A percentile compares a stretch with the other conserved stretches of the same genome.
phyloP scores from a whole-genome alignment of 2,797 vertebrate species.

The Paramormyrops hopkinsi region DNA sequence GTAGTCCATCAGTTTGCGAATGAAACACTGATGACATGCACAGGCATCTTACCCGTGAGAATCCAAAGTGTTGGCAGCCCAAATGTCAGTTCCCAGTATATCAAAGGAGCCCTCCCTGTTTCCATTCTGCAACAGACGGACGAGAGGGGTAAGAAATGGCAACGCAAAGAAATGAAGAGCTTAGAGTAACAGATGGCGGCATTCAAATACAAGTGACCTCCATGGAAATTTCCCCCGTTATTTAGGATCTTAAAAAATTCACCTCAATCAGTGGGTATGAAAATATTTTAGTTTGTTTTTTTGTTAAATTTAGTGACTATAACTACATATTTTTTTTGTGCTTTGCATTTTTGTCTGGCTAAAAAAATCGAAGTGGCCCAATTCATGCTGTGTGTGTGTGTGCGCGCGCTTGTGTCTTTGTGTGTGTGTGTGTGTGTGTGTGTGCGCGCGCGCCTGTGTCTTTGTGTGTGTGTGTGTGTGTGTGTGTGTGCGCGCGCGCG shows the following conservation, averaged over 20 bases:
- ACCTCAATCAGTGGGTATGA: not conserved
- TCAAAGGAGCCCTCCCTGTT: conserved; percentile 82
- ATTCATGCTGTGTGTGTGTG: too few species aligned
- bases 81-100: conserved; percentile 94
- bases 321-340: not conserved
- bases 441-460: too few species aligned
- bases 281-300: not conserved
- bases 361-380: too few species aligned
- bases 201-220: not conserved
- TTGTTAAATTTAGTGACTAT: not conserved
- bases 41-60: conserved; percentile 71
- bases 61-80: conserved; percentile 93
- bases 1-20: not conserved
- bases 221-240: not conserved
- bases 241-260: not conserved
- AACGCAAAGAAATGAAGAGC: not conserved
- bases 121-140: conserved; percentile 71
- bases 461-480: too few species aligned
- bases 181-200: not conserved
- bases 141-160: not conserved
- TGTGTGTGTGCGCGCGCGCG: too few species aligned
- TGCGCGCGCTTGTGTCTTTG: too few species aligned
- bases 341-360: too few species aligned
- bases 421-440: too few species aligned
- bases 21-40: not conserved